These are phyloP conservation scores for Netelia inedita DNA, from an alignment of 2,888 invertebrate species.

Conservation along the genomic window DNA sequence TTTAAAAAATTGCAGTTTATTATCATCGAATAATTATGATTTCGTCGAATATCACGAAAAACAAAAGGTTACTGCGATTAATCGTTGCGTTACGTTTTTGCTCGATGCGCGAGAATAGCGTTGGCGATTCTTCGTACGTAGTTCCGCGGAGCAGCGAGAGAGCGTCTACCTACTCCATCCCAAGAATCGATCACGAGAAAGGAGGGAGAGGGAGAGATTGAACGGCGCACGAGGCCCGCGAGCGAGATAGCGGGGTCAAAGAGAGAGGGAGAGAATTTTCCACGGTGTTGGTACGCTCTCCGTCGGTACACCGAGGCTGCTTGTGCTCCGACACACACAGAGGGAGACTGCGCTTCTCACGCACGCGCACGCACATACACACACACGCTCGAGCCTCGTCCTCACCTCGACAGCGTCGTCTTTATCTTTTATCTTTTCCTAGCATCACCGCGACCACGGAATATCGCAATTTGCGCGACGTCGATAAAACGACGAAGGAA, in stretches of 20 bases:
- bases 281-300: slow-evolving; percentile 43
- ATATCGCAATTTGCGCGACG: not conserved
- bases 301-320: not conserved
- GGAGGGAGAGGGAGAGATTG: slow-evolving; percentile 8
- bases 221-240: slow-evolving; percentile 53
- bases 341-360: slow-evolving; percentile 3
- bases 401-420: not conserved
- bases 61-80: no score
- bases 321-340: slow-evolving; percentile 5
- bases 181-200: slow-evolving; percentile 60
- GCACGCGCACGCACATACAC: not conserved
- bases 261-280: slow-evolving; percentile 58
- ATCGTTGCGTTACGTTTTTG: no score
- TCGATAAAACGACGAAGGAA: not conserved
- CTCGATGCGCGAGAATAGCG: no score
- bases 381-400: not conserved
- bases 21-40: no score
- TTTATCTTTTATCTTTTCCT: not conserved
- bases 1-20: no score
- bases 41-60: no score
- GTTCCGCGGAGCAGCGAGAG: no score
- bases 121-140: no score
- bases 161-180: slow-evolving; percentile 41
- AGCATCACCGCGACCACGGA: not conserved
- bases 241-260: slow-evolving; percentile 59